Base-by-base conservation (phyloP, 2,888 invertebrate species). In the Spialia ferax region DNA sequence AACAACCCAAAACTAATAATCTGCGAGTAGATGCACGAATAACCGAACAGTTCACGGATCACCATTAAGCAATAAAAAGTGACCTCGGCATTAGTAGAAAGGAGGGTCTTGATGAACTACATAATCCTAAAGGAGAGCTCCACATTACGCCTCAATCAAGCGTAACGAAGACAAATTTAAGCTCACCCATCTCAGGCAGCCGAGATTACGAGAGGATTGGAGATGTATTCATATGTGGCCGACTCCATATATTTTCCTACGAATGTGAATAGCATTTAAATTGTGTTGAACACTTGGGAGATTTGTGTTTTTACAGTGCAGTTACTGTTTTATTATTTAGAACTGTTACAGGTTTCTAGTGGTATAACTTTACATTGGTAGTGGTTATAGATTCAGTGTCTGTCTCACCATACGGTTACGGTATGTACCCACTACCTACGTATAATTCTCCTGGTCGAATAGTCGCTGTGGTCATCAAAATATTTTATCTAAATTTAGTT, bases 121-220 rank as follows among this genome's bases (percentile, higher is more conserved):
- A 69, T 80, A 81, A 82, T 81, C 79, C 79, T 74, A 69, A 76
- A 77, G 78, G 80, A 79, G 78, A 79, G 78, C 71, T 72, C 77
- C 77, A 77, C 80, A 75, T 76, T 80, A 81, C 77, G 75, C 80
- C 80, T 79, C 75, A 76, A 78, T 81, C 79, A 77, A 67, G 72
- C 65, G 69, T 74, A 88, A 91, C 87, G 87, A 91, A 91, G 89
- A 91, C 87, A 88, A 89, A 91, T 91, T 76, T 87, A 87, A 88
- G 82, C 84, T 74, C 70, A 78, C 74, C 79, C 77, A 75, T 74
- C 74, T 73, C 71, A 72, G 70, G 65, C 69, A 69, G 70, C 59
- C 73, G 71, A 77, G 79, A 77, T 77, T 75, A 77, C 69, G 72
- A 73, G 68, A 64, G 67, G 54, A 29, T 55, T 56, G 35, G 18